Base-by-base conservation (phyloP, 2,888 invertebrate genomes). In the Lithophane leautieri region DNA sequence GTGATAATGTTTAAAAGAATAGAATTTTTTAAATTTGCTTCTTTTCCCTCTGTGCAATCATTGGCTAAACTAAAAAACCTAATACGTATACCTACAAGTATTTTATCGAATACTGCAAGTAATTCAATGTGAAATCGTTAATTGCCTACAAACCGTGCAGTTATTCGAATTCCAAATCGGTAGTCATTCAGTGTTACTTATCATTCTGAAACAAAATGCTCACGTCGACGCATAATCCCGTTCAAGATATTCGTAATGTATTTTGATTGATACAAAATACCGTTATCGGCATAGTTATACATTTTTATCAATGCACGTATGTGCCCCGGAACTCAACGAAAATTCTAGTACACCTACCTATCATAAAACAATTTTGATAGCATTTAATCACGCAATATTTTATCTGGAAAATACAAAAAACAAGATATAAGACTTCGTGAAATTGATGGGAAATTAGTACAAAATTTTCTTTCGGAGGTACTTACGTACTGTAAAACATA, bases 221-320 rank as follows among this genome's bases (percentile, higher is more conserved):
- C 40, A 54, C 52, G 28, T 61, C 40, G 7, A 2, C 2, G 7
- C 7, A 54, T 73, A 60, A 67, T 67, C 42, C 19, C 4, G 11
- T 22, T 40, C 2, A 4, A 44, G 56, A 52, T 40, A 81, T 58
- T 28, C 9, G 11, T 34, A 34, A 81, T 54, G 9, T 56, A 34
- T 63, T 78, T 63, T 60, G 34, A 82, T 62, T 58, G 56, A 44
- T 62, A 22, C 14, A 40, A 22, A n/a, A 70, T 67, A 22, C 14
- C n/a, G 4, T 34, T 71, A 71, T 78, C 70, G 14, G 14, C 60
- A 25, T 83, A 25, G 54, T 65, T 50, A 70, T 16, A 70, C 11
- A 68, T 25, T 56, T 12, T 78, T 79, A 78, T 79, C 84, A 81
- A 61, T 72, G 65, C 68, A 72, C n/a, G 40, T 71, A 54, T 67